Evolutionary conservation across 1,140 invertebrate species (phyloP).

Genomic region (Aphis gossypii): DNA sequence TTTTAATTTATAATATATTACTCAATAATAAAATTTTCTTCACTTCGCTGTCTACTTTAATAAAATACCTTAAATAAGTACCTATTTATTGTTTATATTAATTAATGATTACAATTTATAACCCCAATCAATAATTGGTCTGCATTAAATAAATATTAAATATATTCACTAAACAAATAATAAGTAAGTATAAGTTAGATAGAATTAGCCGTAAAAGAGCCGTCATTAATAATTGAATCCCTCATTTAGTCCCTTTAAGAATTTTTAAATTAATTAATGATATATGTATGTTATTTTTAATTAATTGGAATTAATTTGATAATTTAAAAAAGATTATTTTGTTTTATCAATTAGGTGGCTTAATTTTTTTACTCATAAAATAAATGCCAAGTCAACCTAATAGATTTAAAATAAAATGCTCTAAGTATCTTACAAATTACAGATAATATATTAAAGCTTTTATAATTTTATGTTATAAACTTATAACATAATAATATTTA

Average conservation of each 20-base stretch:
- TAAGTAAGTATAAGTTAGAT: background rate
- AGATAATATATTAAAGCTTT: background rate
- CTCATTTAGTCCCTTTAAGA: background rate
- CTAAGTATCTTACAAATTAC: background rate
- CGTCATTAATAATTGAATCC: background rate
- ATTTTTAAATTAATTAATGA: background rate
- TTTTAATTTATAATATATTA: background rate
- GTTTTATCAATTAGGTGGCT: background rate
- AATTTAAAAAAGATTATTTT: background rate
- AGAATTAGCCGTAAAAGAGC: background rate
- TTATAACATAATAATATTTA: background rate
- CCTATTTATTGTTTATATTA: background rate
- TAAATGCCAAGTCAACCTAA: background rate
- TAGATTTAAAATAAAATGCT: background rate
- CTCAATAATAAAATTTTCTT: background rate
- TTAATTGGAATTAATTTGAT: background rate
- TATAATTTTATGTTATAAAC: background rate
- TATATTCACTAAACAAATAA: background rate
- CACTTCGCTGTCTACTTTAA: background rate
- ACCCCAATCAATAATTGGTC: background rate
- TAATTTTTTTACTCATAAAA: background rate
- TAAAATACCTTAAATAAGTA: background rate
- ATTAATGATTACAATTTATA: background rate
- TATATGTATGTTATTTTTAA: background rate
- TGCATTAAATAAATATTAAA: conserved; percentile 8